Conservation (phyloP, 2,888 invertebrate genomes). For the Nomada hirtipes region DNA sequence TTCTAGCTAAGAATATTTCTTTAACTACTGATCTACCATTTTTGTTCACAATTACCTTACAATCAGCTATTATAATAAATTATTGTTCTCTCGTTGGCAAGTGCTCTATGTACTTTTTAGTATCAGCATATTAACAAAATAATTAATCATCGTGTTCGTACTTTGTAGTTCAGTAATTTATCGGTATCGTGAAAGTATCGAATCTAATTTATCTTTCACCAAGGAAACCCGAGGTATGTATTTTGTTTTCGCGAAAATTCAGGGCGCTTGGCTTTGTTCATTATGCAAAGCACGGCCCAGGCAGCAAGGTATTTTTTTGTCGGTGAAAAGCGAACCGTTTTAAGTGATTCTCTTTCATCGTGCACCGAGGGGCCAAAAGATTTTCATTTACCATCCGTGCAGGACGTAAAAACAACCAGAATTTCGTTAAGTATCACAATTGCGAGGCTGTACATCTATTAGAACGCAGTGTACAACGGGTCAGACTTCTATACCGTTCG, state of each 20-base stretch:
- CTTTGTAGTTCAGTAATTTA: no score
- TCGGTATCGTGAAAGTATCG: no score
- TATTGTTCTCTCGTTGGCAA: no score
- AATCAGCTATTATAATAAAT: no score
- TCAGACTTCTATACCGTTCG: slow-evolving; percentile 4
- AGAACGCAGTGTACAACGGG: slow-evolving; percentile 15
- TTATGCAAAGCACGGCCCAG: neutral
- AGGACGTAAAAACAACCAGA: slow-evolving; percentile 18
- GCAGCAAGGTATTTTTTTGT: neutral
- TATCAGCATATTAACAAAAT: no score
- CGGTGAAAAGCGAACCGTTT: slow-evolving; percentile 26
- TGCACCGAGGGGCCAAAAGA: slow-evolving; percentile 11
- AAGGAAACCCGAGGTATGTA: neutral
- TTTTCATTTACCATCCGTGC: slow-evolving; percentile 35
- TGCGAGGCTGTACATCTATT: slow-evolving; percentile 21
- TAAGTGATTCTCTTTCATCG: slow-evolving; percentile 34
- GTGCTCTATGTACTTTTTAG: no score
- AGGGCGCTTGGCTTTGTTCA: neutral
- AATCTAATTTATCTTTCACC: neutral
- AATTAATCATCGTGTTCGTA: no score
- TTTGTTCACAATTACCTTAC: no score
- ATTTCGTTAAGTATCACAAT: slow-evolving; percentile 46
- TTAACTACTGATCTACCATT: no score
- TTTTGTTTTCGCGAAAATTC: neutral
- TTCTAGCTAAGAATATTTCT: no score